These are phyloP conservation scores for Mesochorus sp. DNA, from an alignment of 2,888 invertebrate species.

Conservation along the genomic window DNA sequence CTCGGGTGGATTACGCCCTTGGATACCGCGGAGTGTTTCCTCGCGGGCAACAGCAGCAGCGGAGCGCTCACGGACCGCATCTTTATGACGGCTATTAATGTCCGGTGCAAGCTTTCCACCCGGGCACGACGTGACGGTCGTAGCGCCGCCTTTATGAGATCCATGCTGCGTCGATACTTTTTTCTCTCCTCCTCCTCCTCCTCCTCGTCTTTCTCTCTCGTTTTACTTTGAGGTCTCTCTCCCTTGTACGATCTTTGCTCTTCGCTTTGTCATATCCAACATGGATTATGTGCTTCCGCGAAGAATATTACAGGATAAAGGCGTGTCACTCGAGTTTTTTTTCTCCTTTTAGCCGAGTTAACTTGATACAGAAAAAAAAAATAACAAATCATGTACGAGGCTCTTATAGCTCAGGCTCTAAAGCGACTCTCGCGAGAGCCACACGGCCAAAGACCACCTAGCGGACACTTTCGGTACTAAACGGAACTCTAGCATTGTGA, in stretches of 20 bases:
- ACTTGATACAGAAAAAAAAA: no score
- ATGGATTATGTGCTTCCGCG: background rate
- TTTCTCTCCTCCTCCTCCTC: background rate
- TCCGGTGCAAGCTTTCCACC: constrained; percentile 66
- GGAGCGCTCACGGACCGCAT: constrained; percentile 58
- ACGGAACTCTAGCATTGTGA: no score
- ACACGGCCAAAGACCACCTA: no score
- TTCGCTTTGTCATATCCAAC: background rate
- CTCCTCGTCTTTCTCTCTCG: background rate
- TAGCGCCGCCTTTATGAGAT: constrained; percentile 64
- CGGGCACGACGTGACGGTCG: constrained; percentile 56
- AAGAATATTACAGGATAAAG: background rate
- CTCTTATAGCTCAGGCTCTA: no score
- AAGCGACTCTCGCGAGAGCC: no score
- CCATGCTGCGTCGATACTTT: constrained; percentile 61
- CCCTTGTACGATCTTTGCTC: background rate
- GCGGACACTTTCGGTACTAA: no score
- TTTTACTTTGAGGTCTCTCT: background rate
- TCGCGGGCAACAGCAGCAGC: constrained; percentile 27
- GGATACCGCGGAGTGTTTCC: constrained; percentile 60
- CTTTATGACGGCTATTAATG: constrained; percentile 72
- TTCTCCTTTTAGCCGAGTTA: background rate
- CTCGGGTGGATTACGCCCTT: constrained; percentile 64
- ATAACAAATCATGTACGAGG: no score
- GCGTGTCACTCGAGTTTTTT: background rate